phyloP scores from a whole-genome alignment of 2,888 invertebrate species.

The Parnassius apollo region DNA sequence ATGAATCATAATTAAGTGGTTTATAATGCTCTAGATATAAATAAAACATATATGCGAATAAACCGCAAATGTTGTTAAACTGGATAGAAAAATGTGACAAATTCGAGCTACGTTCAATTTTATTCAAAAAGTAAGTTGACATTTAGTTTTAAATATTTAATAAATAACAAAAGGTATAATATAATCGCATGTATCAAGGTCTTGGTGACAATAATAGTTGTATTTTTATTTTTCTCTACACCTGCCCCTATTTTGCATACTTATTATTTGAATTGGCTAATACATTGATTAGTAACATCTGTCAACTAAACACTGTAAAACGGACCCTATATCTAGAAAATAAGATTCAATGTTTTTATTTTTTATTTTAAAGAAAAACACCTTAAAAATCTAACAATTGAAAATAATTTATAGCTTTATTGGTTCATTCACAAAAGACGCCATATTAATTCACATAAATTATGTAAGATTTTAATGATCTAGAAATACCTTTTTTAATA shows the following conservation, averaged over 20 bases:
- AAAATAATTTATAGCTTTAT: constrained; percentile 3
- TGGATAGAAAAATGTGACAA: too few relatives aligned
- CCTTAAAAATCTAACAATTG: not conserved
- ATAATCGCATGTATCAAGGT: constrained; percentile 9
- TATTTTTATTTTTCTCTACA: not conserved
- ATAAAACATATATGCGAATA: too few relatives aligned
- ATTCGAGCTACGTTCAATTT: too few relatives aligned
- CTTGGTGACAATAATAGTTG: constrained; percentile 6
- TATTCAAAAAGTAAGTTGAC: too few relatives aligned
- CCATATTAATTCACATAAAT: not conserved
- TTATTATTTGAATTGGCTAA: constrained; percentile 13
- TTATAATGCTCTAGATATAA: too few relatives aligned
- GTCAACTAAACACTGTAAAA: not conserved
- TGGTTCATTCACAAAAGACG: not conserved
- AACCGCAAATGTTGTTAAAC: too few relatives aligned
- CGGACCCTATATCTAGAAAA: not conserved
- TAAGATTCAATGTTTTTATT: constrained; percentile 1
- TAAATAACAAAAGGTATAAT: too few relatives aligned
- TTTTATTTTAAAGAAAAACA: not conserved
- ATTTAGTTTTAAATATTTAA: too few relatives aligned
- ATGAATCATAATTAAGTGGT: too few relatives aligned
- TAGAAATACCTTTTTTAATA: too few relatives aligned
- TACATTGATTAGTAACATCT: constrained; percentile 17
- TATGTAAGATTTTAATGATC: not conserved
- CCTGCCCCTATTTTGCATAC: constrained; percentile 16